Percentiles rank a stretch among this genome's conserved stretches.
Evolutionary conservation across 92 coral and sea anemone species (phyloP).

Genomic region (Virgularia gustaviana): DNA sequence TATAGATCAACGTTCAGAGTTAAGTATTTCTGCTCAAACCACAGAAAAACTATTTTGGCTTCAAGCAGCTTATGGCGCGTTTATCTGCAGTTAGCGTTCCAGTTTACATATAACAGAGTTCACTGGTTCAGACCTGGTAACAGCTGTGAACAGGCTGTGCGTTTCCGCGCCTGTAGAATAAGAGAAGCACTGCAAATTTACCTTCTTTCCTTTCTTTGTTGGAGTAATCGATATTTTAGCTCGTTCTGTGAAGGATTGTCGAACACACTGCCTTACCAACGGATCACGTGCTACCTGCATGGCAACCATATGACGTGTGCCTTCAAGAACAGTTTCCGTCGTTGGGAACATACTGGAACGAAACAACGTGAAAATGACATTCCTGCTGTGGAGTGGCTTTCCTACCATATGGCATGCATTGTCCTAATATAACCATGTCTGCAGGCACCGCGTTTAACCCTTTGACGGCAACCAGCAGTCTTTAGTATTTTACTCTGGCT

Average conservation of each 20-base stretch:
- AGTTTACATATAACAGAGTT: no score
- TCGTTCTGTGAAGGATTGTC: conserved; percentile 90
- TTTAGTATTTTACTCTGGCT: no score
- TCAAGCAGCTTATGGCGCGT: no score
- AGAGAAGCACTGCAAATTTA: background rate
- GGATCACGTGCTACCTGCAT: conserved; percentile 98
- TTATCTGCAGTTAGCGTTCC: no score
- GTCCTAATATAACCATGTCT: background rate
- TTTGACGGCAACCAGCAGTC: no score
- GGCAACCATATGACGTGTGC: conserved; percentile 94
- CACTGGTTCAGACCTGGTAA: no score
- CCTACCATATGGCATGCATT: background rate
- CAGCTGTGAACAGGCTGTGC: no score
- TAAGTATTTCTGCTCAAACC: no score
- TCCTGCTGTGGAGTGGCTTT: background rate
- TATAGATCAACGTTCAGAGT: no score
- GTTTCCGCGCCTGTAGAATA: no score
- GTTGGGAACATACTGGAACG: conserved; percentile 71
- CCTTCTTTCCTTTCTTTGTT: conserved; percentile 96
- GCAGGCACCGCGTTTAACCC: no score
- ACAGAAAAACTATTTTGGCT: background rate
- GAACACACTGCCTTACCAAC: conserved; percentile 89
- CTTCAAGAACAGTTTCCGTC: conserved; percentile 82
- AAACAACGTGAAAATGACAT: background rate
- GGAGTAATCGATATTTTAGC: conserved; percentile 81